Evolutionary conservation across 2,797 vertebrate genomes (phyloP), one percentile per base, ranked within the genome.

Genomic region (Coilia nasus): DNA sequence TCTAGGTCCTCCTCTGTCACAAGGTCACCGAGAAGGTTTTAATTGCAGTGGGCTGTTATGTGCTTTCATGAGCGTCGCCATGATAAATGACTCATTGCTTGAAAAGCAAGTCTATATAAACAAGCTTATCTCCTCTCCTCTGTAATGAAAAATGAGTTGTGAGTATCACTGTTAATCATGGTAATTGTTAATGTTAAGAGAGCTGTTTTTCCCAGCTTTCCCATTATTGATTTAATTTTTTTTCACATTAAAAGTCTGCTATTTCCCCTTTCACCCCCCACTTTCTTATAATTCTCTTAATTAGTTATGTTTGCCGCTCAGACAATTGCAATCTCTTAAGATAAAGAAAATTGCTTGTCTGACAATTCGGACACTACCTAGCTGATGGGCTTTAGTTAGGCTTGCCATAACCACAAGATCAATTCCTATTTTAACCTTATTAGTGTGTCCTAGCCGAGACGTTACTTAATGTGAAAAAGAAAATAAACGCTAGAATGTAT

Each of bases 141-240:
- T 94, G 94, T 92, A 93, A 95, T 97, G 97, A 98, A 97, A 97
- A 97, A 97, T 97, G 96, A 97, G 95, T 95, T 95, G 93, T 94
- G 94, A 96, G 96, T 96, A 96, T 96, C 96, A 97, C 95, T 97
- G 96, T 97, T 97, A 97, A 97, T 97, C 97, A 97, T 95, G 94
- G 94, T 97, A 97, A 97, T 96, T 96, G 96, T 96, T 96, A 96
- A 96, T 96, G 96, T 97, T 97, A 96, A 96, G 94, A 95, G 96
- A 96, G 92, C 91, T 93, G 93, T 92, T 93, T 95, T 96, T 94
- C 93, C 92, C 93, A 93, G 94, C 95, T 95, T 95, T 94, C 93
- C 95, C 95, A 94, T 96, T 96, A 96, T 95, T 95, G 94, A 96
- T 97, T 96, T 95, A 93, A 97, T 97, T 96, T 95, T 96, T 95